Evolutionary conservation across 2,797 vertebrate genomes (phyloP).

Genomic region (Rallus crepitans): DNA sequence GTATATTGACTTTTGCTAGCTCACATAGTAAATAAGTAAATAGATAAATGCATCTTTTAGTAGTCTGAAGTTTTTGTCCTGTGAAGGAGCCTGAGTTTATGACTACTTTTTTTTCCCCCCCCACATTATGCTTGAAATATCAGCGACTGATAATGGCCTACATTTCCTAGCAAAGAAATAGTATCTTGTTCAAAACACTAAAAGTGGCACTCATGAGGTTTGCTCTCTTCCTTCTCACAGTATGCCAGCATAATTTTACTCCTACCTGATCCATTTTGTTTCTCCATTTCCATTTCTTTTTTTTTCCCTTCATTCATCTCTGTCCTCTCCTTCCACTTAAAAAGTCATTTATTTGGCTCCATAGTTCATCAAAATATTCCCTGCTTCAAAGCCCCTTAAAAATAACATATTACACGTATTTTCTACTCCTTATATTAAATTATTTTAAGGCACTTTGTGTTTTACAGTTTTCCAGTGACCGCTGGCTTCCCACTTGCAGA

Average conservation of each 20-base stretch:
- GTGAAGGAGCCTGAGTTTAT: neutral
- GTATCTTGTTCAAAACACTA: slow-evolving; percentile 36
- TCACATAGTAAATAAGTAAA: slow-evolving; percentile 2
- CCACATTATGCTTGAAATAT: slow-evolving; percentile 17
- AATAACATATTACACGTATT: slow-evolving; percentile 43
- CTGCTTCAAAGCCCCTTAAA: slow-evolving; percentile 42
- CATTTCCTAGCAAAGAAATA: slow-evolving; percentile 49
- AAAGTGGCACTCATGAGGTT: slow-evolving; percentile 51
- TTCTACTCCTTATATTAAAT: slow-evolving; percentile 17
- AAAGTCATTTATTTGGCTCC: slow-evolving; percentile 23
- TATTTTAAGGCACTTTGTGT: slow-evolving; percentile 34
- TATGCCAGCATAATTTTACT: slow-evolving; percentile 43
- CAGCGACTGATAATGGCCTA: slow-evolving; percentile 39
- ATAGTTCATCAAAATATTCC: slow-evolving; percentile 28
- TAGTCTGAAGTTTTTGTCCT: neutral
- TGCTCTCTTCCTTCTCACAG: slow-evolving; percentile 47
- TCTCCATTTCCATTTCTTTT: slow-evolving; percentile 8
- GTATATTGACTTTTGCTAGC: neutral
- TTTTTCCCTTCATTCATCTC: neutral
- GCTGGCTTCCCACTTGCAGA: neutral
- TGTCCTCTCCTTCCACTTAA: neutral
- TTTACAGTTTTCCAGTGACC: slow-evolving; percentile 15
- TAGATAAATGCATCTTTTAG: slow-evolving; percentile 23
- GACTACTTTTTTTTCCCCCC: neutral
- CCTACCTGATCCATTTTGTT: slow-evolving; percentile 12